A percentile compares a stretch with the other conserved stretches of the same genome.
These are phyloP conservation scores for Crossoptilon crossoptilon DNA, from an alignment of 2,797 vertebrate genomes.

Conservation along the genomic window DNA sequence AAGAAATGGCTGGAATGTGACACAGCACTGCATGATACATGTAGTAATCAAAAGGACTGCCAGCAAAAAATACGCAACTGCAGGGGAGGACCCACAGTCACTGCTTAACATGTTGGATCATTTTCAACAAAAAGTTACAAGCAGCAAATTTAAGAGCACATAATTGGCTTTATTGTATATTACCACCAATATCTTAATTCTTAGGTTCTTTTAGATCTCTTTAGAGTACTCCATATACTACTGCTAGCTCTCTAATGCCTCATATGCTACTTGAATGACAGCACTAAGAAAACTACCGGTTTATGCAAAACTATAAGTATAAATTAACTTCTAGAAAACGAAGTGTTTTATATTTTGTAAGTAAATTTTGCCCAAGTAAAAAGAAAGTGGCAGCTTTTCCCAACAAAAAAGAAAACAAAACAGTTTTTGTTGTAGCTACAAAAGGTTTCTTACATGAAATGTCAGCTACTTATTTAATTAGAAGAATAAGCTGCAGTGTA, in stretches of 20 bases:
- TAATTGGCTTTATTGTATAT: not conserved
- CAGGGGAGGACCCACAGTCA: slow-evolving; percentile 72
- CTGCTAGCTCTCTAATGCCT: not conserved
- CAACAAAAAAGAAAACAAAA: not conserved
- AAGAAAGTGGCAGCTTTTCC: not conserved
- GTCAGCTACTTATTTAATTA: not conserved
- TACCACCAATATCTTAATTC: not conserved
- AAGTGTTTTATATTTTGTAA: not conserved
- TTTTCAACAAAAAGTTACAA: slow-evolving; percentile 32
- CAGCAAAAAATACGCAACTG: slow-evolving; percentile 40
- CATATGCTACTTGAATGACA: not conserved
- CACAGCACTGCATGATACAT: slow-evolving; percentile 28
- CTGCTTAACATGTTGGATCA: slow-evolving; percentile 57
- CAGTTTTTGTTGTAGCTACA: not conserved
- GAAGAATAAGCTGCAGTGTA: not conserved
- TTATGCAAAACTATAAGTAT: not conserved
- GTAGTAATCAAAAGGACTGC: slow-evolving; percentile 73
- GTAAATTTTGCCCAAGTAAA: not conserved
- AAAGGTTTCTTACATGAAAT: not conserved
- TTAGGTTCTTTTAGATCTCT: not conserved
- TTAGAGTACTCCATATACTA: not conserved
- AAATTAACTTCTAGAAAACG: not conserved
- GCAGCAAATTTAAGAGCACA: not conserved
- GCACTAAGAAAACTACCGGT: not conserved
- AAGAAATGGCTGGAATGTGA: slow-evolving; percentile 59